Evolutionary conservation across 2,113 vertebrate species (phyloP), one percentile per base, ranked within the genome.

Genomic region (Phylloscopus trochilus): DNA sequence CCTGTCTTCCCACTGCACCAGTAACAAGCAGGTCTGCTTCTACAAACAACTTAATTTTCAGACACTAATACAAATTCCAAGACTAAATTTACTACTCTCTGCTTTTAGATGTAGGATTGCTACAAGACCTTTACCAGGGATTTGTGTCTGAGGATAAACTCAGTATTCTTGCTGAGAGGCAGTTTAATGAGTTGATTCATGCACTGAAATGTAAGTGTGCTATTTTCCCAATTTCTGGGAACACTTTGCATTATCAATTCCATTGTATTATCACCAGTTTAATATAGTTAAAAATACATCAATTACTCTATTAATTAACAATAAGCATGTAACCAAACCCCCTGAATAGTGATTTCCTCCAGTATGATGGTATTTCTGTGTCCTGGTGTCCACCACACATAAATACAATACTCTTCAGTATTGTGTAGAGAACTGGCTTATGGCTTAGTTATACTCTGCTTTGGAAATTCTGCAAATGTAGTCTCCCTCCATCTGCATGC

Each of bases 181-280:
- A 99, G 82, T 97, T 95, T 68, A 97, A 96, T 27, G 98, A 98
- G 94, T 96, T 99, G 60, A 96, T 95, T 88, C 98, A 98, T 5
- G 98, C 99, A 21, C 98, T 99, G 97, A 98, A 95, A 92, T 99
- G 99, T 99, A 97, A 98, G 99, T 97, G 67, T 82, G 49, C 16
- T 51, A 20, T 33, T 78, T 69, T 28, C 33, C 15, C 18, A 19
- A 0, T 68, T 80, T 66, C 30, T 51, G 59, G 55, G 39, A 68
- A 18, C 24, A 33, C 15, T 58, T 22, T 9, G 14, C 52, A 11
- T 27, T 53, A 2, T 31, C 35, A 35, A 21, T 70, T 67, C 47
- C 43, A 15, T 58, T 59, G 69, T 46, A 39, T 46, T 72, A 35
- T 39, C 39, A 47, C 21, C 31, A 51, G 52, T 30, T 58, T 67